Conservation (phyloP, 2,797 vertebrate genomes). For the Sebastes trivittatus region DNA sequence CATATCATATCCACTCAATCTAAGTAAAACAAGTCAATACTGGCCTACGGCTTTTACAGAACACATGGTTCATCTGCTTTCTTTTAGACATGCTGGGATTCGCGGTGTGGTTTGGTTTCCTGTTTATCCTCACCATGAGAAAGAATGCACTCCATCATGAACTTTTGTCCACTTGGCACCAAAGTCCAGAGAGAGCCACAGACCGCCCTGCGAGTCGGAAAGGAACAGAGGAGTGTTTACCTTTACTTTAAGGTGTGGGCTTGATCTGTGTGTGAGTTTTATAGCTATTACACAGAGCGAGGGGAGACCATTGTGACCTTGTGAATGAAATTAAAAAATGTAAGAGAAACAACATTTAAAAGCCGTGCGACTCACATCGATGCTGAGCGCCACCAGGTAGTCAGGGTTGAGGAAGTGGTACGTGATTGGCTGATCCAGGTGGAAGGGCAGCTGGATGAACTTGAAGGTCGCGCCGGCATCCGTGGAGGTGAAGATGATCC, state of each 20-base stretch:
- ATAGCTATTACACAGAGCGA: not conserved
- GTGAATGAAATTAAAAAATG: not conserved
- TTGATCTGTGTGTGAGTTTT: slow-evolving; percentile 4
- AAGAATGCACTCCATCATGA: slow-evolving; percentile 82
- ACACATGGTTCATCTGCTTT: not conserved
- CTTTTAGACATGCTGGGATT: not conserved
- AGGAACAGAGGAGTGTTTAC: slow-evolving; percentile 59
- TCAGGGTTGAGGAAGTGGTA: slow-evolving; percentile 82
- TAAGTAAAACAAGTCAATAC: not conserved
- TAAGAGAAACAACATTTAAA: not conserved
- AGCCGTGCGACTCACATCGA: slow-evolving; percentile 73
- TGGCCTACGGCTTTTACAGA: not conserved
- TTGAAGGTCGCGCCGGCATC: slow-evolving; percentile 82
- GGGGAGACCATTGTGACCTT: not conserved
- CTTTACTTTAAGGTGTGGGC: slow-evolving; percentile 53
- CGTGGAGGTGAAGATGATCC: slow-evolving; percentile 82
- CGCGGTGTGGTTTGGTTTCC: slow-evolving; percentile 1
- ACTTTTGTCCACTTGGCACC: slow-evolving; percentile 82
- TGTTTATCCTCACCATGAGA: slow-evolving; percentile 82
- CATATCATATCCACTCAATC: not conserved
- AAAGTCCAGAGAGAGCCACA: slow-evolving; percentile 86
- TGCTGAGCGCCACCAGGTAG: slow-evolving; percentile 82
- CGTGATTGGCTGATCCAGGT: slow-evolving; percentile 79
- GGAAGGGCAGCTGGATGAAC: slow-evolving; percentile 82
- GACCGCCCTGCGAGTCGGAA: slow-evolving; percentile 68